These are phyloP conservation scores for Neotoxoptera formosana DNA, from an alignment of 1,140 invertebrate species.

Conservation along the genomic window DNA sequence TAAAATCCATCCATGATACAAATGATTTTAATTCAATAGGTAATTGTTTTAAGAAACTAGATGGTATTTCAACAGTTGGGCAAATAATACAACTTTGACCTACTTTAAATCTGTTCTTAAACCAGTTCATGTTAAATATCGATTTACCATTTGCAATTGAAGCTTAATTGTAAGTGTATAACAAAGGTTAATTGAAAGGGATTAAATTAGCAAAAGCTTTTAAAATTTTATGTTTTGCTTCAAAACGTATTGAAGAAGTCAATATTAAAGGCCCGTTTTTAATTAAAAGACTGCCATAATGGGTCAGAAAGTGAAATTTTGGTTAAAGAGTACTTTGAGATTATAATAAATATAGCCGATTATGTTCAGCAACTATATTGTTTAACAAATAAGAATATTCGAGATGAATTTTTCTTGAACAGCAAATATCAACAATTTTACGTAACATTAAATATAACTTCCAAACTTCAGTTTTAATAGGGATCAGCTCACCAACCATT, in stretches of 20 bases:
- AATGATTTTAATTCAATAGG: not conserved
- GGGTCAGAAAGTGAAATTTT: not conserved
- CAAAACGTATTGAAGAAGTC: not conserved
- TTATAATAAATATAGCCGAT: not conserved
- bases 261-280: not conserved
- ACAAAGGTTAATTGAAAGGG: not conserved
- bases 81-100: not conserved
- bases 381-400: not conserved
- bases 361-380: constrained; percentile 23
- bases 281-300: not conserved
- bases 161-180: not conserved
- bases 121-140: not conserved
- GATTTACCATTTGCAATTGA: not conserved
- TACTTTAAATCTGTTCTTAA: not conserved
- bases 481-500: too few relatives aligned
- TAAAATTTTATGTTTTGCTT: constrained; percentile 24
- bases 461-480: not conserved
- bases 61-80: not conserved
- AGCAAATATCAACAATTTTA: not conserved
- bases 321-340: not conserved
- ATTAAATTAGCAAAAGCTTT: not conserved
- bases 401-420: not conserved
- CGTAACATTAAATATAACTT: constrained; percentile 6
- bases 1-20: not conserved
- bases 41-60: constrained; percentile 4